Evolutionary conservation across 64 coral and sea anemone genomes (phyloP), one percentile per base, ranked within the genome.

Genomic region (Acropora tenuis): DNA sequence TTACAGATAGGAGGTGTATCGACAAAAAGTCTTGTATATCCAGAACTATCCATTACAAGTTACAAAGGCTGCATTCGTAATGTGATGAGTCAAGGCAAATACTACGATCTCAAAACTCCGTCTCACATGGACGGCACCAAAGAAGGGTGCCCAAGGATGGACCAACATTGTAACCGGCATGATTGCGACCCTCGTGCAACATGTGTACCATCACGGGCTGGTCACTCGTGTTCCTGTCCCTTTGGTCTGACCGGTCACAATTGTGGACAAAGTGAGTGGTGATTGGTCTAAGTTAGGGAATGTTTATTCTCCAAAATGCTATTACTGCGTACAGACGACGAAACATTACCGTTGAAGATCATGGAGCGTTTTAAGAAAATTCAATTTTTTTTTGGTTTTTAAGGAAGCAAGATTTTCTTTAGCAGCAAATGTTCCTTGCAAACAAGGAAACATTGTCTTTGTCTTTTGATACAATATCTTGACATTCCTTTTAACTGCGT

Each of bases 1-100:
- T 74, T 99, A 73, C 97, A 99, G 67, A 78, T 99, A 4, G 97
- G 97, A 9, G 97, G 97, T 8, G 73, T 96, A 8, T 93, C 92
- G 13, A 83, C 66, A 11, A 73, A 82, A 30, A 75, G 75, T 41
- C 61, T 93, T n/a, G 61, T 88, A 17, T 95, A 93, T 58, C 97
- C 97, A 11, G 53, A 93, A 6, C 91, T 96, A 0, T 72, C 41
- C 16, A 53, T 88, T 11, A 93, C 89, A 10, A 80, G 81, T 45
- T 96, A 93, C 75, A 93, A 91, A 11, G 97, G 97, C 11, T 99
- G 97, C 71, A 99, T 99, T 78, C 97, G 97, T 41, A 95, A 99
- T 76, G 83, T 99, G 15, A 86, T 90, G 47, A 93, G 69, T 49
- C 91, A 99, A 20, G 97, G 75, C 2, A 74, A 15, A 2, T 19